phyloP scores from a whole-genome alignment of 2,113 vertebrate species.

The Microcebus lehilahytsara region DNA sequence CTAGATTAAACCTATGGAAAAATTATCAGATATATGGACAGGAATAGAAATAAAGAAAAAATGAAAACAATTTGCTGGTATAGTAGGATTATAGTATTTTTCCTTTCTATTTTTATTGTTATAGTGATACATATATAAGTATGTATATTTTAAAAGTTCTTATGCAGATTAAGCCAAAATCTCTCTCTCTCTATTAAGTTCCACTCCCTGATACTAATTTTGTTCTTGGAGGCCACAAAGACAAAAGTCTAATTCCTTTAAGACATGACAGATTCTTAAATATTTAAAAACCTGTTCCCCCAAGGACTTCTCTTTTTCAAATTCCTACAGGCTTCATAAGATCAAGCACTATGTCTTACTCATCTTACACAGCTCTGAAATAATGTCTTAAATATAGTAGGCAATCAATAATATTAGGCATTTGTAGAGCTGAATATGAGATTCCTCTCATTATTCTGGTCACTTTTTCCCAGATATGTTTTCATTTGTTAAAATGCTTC shows the following conservation, averaged over 20 bases:
- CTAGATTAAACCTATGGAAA: background rate
- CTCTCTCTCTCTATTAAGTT: background rate
- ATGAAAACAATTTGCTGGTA: background rate
- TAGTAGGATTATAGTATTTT: background rate
- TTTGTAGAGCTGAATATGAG: constrained; percentile 34
- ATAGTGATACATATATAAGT: background rate
- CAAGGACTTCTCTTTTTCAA: constrained; percentile 26
- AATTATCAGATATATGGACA: background rate
- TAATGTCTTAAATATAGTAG: constrained; percentile 60
- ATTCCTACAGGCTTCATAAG: constrained; percentile 39
- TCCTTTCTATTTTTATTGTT: background rate
- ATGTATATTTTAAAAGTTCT: constrained; percentile 26
- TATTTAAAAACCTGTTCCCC: constrained; percentile 55
- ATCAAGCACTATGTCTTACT: constrained; percentile 44
- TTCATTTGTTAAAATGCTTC: constrained; percentile 53
- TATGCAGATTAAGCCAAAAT: constrained; percentile 19
- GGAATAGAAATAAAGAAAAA: background rate
- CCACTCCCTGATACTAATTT: constrained; percentile 37
- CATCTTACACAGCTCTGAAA: constrained; percentile 62
- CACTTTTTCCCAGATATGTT: constrained; percentile 18
- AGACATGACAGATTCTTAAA: constrained; percentile 59
- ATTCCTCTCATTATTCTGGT: constrained; percentile 14
- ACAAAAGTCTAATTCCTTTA: constrained; percentile 60
- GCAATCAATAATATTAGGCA: constrained; percentile 56
- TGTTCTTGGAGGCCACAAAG: constrained; percentile 3